Base-by-base conservation (phyloP, 2,113 vertebrate species). In the Siphamia tubifer region DNA sequence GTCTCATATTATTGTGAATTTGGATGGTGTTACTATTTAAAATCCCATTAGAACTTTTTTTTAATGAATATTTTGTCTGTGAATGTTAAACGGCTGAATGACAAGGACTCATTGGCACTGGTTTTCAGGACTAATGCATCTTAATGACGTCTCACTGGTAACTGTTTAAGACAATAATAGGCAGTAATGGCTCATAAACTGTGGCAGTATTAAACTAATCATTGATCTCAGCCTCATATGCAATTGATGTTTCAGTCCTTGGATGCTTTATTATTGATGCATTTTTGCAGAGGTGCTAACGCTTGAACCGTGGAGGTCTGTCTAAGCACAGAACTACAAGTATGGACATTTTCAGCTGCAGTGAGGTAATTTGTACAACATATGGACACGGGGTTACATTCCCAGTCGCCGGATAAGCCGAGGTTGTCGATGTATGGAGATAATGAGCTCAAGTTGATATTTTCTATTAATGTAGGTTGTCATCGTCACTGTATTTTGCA, bases 131-230 rank as follows among this genome's bases (percentile, higher is more conserved):
- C 74, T 82, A 74, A 77, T 85, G 82, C 56, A 60, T 70, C 63
- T 71, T 85, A 87, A 85, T 86, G 82, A 81, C 71, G 57, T 81
- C 54, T 76, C 69, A 44, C 62, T 71, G 69, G 70, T 30, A 77
- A 13, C 74, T 48, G 68, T 74, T 85, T 74, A 64, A 71, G 74
- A 72, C 48, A 44, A 72, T 89, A 90, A 87, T 89, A 61, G 82
- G 64, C 72, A 81, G 73, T 85, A 84, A 86, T 65, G 68, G 72
- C 74, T 81, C 48, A 77, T 79, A 79, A 80, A 70, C 74, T 68
- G 83, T 43, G 68, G 71, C 70, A 43, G 73, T 77, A 85, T 84
- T 75, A 83, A 88, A 89, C 89, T 70, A 87, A 86, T 85, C 80
- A 87, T 87, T 57, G 83, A 89, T 88, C 72, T 10, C 38, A 13